Conservation (phyloP, 2,888 invertebrate species). For the Brachyopa scutellaris region DNA sequence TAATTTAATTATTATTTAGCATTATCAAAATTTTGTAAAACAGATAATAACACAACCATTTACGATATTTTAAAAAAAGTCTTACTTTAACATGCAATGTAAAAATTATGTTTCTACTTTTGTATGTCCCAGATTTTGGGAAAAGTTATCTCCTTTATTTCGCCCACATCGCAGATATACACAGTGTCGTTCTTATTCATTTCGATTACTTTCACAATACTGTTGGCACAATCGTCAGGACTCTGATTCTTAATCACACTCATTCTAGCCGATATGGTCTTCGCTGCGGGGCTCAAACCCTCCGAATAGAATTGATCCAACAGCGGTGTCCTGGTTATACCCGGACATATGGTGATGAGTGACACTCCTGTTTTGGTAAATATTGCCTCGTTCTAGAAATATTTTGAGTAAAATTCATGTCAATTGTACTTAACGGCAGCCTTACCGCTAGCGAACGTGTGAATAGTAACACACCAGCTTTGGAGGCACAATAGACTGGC, state of each 20-base stretch:
- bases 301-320: slow-evolving; percentile 67
- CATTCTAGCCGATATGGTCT: slow-evolving; percentile 49
- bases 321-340: slow-evolving; percentile 71
- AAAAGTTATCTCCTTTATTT: slow-evolving; percentile 69
- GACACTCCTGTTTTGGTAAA: slow-evolving; percentile 74
- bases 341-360: slow-evolving; percentile 76
- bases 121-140: slow-evolving; percentile 20
- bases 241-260: slow-evolving; percentile 62
- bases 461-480: slow-evolving; percentile 80
- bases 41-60: too few species aligned
- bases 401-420: neutral
- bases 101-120: neutral
- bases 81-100: neutral
- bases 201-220: slow-evolving; percentile 73
- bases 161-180: slow-evolving; percentile 74
- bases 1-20: too few species aligned
- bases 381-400: slow-evolving; percentile 71
- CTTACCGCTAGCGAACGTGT: slow-evolving; percentile 78
- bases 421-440: neutral
- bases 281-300: slow-evolving; percentile 42
- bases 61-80: neutral
- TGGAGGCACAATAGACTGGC: slow-evolving; percentile 80
- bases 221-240: slow-evolving; percentile 73
- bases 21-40: neutral
- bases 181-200: slow-evolving; percentile 74